A percentile compares a stretch with the other conserved stretches of the same genome.
Conservation (phyloP, 2,113 vertebrate species). For the Myiagra hebetior region DNA sequence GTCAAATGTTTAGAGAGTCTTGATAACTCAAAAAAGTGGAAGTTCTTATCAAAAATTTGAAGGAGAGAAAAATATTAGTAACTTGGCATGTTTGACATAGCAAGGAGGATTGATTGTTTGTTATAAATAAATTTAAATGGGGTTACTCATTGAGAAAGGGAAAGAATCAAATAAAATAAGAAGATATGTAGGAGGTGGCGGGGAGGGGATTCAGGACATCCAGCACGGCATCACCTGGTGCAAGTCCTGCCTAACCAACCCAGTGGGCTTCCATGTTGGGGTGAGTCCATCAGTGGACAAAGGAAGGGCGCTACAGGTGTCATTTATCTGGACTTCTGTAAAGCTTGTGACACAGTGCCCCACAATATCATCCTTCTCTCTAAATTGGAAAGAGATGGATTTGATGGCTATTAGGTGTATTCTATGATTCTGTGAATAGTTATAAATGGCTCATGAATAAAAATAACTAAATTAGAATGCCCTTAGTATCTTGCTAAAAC, state of each 20-base stretch:
- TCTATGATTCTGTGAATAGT: background rate
- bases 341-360: fast-evolving
- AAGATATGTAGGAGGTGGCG: background rate
- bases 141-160: background rate
- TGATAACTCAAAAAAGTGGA: background rate
- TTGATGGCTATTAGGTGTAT: background rate
- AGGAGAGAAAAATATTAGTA: background rate
- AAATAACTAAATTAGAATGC: background rate
- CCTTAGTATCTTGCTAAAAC: background rate
- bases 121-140: background rate
- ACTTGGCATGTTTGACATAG: background rate
- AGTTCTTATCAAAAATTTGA: background rate
- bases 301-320: background rate
- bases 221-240: fast-evolving
- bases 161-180: background rate
- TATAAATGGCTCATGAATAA: background rate
- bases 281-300: background rate
- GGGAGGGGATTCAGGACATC: background rate
- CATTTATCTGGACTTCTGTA: background rate
- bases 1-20: background rate
- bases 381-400: no score
- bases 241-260: background rate
- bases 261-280: no score
- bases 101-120: background rate
- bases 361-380: background rate